Evolutionary conservation across 2,113 vertebrate genomes (phyloP), one percentile per base, ranked within the genome.

Genomic region (zebrafish (Danio rerio)): DNA sequence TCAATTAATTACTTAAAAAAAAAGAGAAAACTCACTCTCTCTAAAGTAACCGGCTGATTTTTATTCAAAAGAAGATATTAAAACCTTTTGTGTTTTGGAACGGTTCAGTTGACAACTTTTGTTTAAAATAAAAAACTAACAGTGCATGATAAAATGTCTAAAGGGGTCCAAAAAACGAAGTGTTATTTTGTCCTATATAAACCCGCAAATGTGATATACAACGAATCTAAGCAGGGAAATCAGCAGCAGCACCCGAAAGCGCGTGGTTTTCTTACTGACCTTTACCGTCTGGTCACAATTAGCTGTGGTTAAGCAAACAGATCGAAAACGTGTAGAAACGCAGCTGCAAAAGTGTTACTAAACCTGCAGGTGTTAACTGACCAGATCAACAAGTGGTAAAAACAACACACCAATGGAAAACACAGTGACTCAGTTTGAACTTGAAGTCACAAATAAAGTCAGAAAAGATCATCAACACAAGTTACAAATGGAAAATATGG

Each of bases 401-500:
- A 78, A 47, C 45, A 62, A 63, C 15, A 62, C 11, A 31, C 20
- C 8, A 21, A n/a, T 6, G 15, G 5, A 65, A 78, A 53, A 31
- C 9, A 4, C 9, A 42, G 15, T 65, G 61, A 78, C 21, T 62
- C n/a, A n/a, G n/a, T 6, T 50, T 9, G 15, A 7, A 9, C 62
- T 50, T 52, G 18, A 42, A 16, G 9, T 10, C 47, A 55, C 9
- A 5, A 49, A 42, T 10, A 40, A 42, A 15, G 50, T 56, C 5
- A 7, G n/a, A 16, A 61, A 62, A 16, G 45, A 4, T 61, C 43
- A 20, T n/a, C n/a, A n/a, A 21, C 2, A 9, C 20, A 0, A 62
- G 5, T 50, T 50, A 20, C 9, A 15, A 43, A 18, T 66, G 76
- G 62, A 78, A 78, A 66, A 78, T 65, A 66, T 42, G 50, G 76